A percentile compares a stretch with the other conserved stretches of the same genome.
Conservation (phyloP, 2,113 vertebrate species). For the Scortum barcoo region DNA sequence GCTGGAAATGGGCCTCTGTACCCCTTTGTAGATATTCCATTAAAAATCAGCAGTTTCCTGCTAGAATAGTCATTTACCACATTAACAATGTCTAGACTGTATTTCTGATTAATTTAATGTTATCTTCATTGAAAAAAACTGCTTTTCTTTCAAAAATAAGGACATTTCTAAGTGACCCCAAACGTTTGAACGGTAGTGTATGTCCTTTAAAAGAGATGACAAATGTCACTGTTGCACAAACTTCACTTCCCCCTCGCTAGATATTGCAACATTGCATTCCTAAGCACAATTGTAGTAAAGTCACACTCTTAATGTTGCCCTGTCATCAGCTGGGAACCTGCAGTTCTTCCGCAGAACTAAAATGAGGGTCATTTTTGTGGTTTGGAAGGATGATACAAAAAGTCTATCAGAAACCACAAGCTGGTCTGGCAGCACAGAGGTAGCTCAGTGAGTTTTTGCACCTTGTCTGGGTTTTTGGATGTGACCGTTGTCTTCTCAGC, state of each 20-base stretch:
- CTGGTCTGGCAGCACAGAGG: neutral
- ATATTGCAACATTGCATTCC: neutral
- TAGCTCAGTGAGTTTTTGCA: slow-evolving; percentile 53
- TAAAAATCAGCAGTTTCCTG: too few species aligned
- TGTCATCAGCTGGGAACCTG: neutral
- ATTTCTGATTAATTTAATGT: too few species aligned
- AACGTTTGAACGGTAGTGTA: too few species aligned
- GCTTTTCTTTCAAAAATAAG: too few species aligned
- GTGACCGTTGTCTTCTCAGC: slow-evolving; percentile 80
- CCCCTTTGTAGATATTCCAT: too few species aligned
- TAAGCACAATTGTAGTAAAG: neutral
- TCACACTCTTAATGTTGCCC: neutral
- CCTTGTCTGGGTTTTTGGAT: slow-evolving; percentile 91
- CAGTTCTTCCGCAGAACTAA: slow-evolving; percentile 1
- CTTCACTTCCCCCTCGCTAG: slow-evolving; percentile 6
- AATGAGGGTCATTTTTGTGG: neutral
- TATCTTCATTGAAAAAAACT: too few species aligned
- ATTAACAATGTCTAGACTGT: too few species aligned
- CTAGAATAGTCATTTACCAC: too few species aligned
- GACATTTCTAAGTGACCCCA: too few species aligned
- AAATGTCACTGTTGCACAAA: neutral
- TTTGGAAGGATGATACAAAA: neutral
- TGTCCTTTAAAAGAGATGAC: neutral
- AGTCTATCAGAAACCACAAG: neutral
- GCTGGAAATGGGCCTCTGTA: too few species aligned